Percentiles rank a stretch among this genome's conserved stretches.
Conservation (phyloP, 2,113 vertebrate species). For the Malaclemys terrapin region DNA sequence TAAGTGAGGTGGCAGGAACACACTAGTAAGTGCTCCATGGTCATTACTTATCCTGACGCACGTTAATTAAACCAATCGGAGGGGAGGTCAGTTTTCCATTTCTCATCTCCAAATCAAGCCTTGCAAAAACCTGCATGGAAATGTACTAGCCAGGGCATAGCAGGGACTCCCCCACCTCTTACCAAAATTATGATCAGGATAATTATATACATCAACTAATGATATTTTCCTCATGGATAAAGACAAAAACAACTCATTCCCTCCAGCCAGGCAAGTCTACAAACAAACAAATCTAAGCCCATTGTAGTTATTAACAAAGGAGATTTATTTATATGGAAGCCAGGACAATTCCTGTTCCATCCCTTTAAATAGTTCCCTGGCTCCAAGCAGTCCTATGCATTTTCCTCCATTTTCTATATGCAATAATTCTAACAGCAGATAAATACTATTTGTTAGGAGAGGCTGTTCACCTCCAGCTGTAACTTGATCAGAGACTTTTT, state of each 20-base stretch:
- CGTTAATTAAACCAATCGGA: background rate
- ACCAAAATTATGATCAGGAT: background rate
- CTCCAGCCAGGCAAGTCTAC: background rate
- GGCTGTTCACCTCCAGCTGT: background rate
- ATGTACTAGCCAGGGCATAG: background rate
- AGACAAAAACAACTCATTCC: background rate
- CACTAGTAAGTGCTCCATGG: background rate
- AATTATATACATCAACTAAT: background rate
- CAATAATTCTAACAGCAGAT: background rate
- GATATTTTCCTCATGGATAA: background rate
- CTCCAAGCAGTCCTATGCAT: background rate
- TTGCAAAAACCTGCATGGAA: background rate
- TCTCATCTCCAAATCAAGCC: background rate
- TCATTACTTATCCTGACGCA: background rate
- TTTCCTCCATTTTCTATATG: background rate
- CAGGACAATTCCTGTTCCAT: accelerated
- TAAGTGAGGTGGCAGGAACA: slow-evolving; percentile 3
- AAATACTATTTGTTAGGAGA: background rate
- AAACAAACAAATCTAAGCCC: background rate
- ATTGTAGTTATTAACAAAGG: background rate
- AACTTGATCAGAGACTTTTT: background rate
- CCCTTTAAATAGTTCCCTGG: background rate
- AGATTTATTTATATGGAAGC: background rate
- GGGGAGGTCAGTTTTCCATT: background rate
- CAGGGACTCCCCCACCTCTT: background rate